Base-by-base conservation (phyloP, 2,113 vertebrate genomes). In the Harpagus bidentatus region DNA sequence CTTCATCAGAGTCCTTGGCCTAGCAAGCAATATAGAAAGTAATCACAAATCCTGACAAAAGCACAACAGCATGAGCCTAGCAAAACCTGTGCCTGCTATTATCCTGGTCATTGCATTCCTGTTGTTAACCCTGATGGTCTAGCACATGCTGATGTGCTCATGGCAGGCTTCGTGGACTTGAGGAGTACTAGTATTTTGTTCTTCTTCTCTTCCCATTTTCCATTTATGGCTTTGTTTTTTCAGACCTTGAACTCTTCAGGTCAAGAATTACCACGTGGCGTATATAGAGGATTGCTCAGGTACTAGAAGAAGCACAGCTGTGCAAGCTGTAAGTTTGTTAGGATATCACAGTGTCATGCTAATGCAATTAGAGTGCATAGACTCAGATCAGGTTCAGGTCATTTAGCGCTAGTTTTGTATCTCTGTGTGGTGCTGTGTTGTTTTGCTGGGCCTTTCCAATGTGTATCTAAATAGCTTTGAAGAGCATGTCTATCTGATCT, bases 251-350 rank as follows among this genome's bases (percentile, higher is more conserved):
- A n/a, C 22, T n/a, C 17, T 31, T 43, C 29, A 48, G 45, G 16
- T 81, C 50, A 84, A 67, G 55, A 70, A 45, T 81, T 43, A 50
- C 29, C 42, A 48, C 1, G 5, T 0, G 53, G 31, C 0, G 0
- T 22, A 14, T 7, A 22, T 25, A 36, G 31, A 83, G 53, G 34
- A 13, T 4, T 20, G 40, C 47, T 61, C 32, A 52, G 31, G 36
- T 13, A 45, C 26, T 34, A 42, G 63, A 48, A 53, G 55, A 10
- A 78, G 40, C 32, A 71, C 16, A 86, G 38, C 43, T 45, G 25
- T n/a, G 50, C 50, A 40, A 71, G 20, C 34, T 89, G 9, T 45
- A 42, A 28, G 14, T 78, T 38, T 59, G 12, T 55, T n/a, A 50
- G 58, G 67, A 10, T 78, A 29, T 72, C 25, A 43, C 2, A 59